Base-by-base conservation (phyloP, 2,888 invertebrate genomes). In the Cephalotes varians region DNA sequence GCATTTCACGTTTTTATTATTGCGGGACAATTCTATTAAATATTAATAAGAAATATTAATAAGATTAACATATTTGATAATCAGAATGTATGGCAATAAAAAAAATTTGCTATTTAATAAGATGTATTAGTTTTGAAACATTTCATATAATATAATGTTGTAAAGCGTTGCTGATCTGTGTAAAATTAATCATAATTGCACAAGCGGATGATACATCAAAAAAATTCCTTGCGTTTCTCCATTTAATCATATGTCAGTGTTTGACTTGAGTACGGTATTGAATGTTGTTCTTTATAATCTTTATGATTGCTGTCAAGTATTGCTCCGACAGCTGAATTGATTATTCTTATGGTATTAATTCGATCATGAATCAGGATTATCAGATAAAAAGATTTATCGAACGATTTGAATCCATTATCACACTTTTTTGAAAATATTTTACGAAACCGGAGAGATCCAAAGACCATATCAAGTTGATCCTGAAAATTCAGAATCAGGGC, bases 231-330 rank as follows among this genome's bases (percentile, higher is more conserved):
- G 87, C 82, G 58, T 84, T 86, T 85, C 72, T 37, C n/a, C n/a
- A 37, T 37, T 37, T 37, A 10, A 0, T 37, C 90, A 90, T 91
- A 85, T 76, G 69, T 88, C 83, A 86, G 83, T 76, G 37, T 65
- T 25, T 44, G 73, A 67, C 15, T 44, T 60, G n/a, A n/a, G 84
- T 72, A 65, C 73, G 82, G 25, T 67, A 86, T 88, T 87, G 87
- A 91, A 88, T 1, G 60, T 34, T 81, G 74, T 65, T 77, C 82
- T 91, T 90, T 90, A 91, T 82, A 86, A 87, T 85, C 72, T 56
- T 56, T 47, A 12, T 1, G 7, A 47, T n/a, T 44, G 69, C 69
- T 84, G 79, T 81, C 65, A 82, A n/a, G n/a, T n/a, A n/a, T n/a
- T 80, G 73, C 64, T 65, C 34, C 80, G 82, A 67, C 64, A 40